A percentile compares a stretch with the other conserved stretches of the same genome.
Conservation (phyloP, 2,888 invertebrate genomes). For the Pinctada fucata region DNA sequence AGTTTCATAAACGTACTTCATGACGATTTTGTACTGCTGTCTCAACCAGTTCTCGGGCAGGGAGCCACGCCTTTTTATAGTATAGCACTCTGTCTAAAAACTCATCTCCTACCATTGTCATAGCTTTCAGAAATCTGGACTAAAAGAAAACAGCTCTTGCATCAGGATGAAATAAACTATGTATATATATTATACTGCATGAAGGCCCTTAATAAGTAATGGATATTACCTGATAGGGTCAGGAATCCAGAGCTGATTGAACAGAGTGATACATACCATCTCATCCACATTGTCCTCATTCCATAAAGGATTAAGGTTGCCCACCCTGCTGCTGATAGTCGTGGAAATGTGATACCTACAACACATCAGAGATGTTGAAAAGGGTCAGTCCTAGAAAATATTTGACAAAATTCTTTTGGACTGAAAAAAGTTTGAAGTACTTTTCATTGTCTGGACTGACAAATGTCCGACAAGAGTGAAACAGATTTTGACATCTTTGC, state of each 20-base stretch:
- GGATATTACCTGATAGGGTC: too few relatives aligned
- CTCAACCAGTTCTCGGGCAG: slow-evolving; percentile 88
- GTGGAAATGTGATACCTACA: slow-evolving; percentile 86
- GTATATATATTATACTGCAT: too few relatives aligned
- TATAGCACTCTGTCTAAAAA: slow-evolving; percentile 84
- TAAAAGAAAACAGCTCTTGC: slow-evolving; percentile 44
- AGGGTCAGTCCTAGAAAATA: too few relatives aligned
- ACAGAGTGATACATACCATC: slow-evolving; percentile 47
- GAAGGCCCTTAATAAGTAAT: too few relatives aligned
- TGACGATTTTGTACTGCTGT: slow-evolving; percentile 84
- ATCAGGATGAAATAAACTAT: too few relatives aligned
- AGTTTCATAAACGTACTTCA: slow-evolving; percentile 55
- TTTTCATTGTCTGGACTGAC: too few relatives aligned
- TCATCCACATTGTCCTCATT: slow-evolving; percentile 76
- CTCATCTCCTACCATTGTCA: slow-evolving; percentile 87
- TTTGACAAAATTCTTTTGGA: too few relatives aligned
- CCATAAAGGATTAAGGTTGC: slow-evolving; percentile 90
- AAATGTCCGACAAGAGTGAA: too few relatives aligned
- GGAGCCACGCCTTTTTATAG: slow-evolving; percentile 87
- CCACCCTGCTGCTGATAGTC: slow-evolving; percentile 86
- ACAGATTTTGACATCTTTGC: too few relatives aligned
- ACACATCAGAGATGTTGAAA: background rate
- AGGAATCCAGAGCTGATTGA: too few relatives aligned
- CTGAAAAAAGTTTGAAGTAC: too few relatives aligned
- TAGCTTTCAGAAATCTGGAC: slow-evolving; percentile 80